A percentile compares a stretch with the other conserved stretches of the same genome.
phyloP scores from a whole-genome alignment of 1,140 invertebrate genomes.

The Drosophila bocki region DNA sequence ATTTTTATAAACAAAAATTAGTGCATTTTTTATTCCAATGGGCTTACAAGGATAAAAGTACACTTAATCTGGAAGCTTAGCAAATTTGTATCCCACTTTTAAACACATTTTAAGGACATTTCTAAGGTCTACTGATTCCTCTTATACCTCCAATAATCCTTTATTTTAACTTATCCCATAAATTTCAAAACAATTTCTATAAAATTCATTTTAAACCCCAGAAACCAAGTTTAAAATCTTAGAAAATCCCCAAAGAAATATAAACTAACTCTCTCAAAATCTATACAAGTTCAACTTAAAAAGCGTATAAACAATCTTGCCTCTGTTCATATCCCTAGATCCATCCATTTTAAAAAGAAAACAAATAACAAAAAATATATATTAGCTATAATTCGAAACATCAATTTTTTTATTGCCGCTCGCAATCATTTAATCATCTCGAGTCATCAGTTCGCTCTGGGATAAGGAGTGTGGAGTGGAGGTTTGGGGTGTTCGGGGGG shows the following conservation, averaged over 20 bases:
- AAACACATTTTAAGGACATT: background rate
- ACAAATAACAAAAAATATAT: conserved; percentile 49
- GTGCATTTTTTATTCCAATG: too few species aligned
- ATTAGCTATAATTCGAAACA: conserved; percentile 77
- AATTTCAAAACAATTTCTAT: background rate
- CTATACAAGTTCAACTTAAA: background rate
- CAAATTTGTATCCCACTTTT: background rate
- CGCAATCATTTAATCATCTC: conserved; percentile 82
- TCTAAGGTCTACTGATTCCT: background rate
- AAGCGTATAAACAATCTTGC: conserved; percentile 16
- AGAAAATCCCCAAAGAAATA: background rate
- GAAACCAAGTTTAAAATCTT: background rate
- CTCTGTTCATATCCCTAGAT: background rate
- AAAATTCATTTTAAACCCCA: background rate
- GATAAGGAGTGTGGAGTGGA: background rate
- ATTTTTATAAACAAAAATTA: too few species aligned
- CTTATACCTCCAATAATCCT: background rate
- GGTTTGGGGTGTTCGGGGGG: background rate
- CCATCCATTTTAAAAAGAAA: background rate
- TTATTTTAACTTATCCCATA: too few species aligned
- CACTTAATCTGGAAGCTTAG: too few species aligned
- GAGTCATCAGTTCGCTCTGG: conserved; percentile 68
- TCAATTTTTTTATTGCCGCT: conserved; percentile 76
- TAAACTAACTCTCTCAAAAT: background rate
- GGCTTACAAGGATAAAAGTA: too few species aligned